Conservation (phyloP, 1,140 invertebrate genomes). For the Pseudoatta argentina region DNA sequence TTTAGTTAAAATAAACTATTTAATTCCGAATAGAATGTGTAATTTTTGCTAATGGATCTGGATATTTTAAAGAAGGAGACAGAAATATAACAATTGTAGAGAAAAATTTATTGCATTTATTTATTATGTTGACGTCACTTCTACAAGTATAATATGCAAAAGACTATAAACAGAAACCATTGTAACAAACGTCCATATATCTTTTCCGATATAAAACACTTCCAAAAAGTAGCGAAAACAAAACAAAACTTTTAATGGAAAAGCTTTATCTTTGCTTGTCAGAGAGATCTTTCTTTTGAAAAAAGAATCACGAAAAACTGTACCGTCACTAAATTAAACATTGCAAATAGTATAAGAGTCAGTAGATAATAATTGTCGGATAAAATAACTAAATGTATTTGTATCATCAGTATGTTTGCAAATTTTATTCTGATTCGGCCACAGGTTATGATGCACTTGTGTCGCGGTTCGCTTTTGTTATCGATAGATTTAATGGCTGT, state of each 20-base stretch:
- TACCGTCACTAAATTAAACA: neutral
- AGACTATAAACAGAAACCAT: conserved; percentile 13
- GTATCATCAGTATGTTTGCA: conserved; percentile 19
- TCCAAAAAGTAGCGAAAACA: neutral
- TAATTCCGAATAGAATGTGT: conserved; percentile 12
- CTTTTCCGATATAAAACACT: neutral
- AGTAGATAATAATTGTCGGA: neutral
- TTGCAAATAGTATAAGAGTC: neutral
- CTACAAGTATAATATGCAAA: neutral
- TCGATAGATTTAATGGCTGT: conserved; percentile 23
- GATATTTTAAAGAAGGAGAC: neutral
- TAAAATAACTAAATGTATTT: neutral
- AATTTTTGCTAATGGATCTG: conserved; percentile 3
- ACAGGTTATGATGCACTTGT: neutral
- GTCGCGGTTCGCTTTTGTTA: conserved; percentile 10
- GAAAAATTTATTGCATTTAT: conserved; percentile 12
- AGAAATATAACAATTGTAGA: conserved; percentile 18
- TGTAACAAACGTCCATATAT: neutral
- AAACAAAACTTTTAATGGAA: neutral
- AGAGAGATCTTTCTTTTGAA: neutral
- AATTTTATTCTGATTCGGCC: neutral
- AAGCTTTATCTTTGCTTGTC: neutral
- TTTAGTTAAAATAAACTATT: conserved; percentile 18
- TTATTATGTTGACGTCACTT: neutral
- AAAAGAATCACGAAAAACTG: neutral